Evolutionary conservation across 2,888 invertebrate species (phyloP), one percentile per base, ranked within the genome.

Genomic region (Brachyptera putata): DNA sequence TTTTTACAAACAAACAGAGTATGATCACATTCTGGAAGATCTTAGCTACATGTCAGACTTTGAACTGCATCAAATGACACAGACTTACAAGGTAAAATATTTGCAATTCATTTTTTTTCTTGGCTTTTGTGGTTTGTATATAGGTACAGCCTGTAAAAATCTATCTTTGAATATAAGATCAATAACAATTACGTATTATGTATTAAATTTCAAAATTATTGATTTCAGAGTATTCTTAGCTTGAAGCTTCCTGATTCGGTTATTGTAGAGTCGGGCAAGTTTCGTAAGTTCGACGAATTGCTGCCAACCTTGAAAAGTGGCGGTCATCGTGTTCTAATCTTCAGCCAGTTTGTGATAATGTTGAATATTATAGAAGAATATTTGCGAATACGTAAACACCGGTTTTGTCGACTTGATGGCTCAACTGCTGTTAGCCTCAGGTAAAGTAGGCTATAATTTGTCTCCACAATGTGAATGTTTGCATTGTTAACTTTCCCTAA

Each of bases 261-360:
- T 14, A 87, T 97, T 66, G 75, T 87, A 41, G 82, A 86, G 63
- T 93, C 95, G 0, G 96, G 95, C 1, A 98, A 98, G 78, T 89
- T 96, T 71, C 71, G 77, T 30, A 84, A 85, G 71, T 75, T 98
- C 59, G 94, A 95, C 71, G 78, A 80, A 66, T 75, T 93, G 69
- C 75, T 98, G 62, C 87, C 89, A 0, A 77, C 81, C 61, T 76
- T 95, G 63, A 86, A 91, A 72, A 75, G 75, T 5, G 84, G 81
- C 0, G 89, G 87, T 0, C 90, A 91, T 73, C 81, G 95, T 14
- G 91, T 95, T 64, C 78, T 98, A 61, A 81, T 98, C 66, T 98
- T 98, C 79, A 95, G 94, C 73, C 98, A 98, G 80, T 98, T 97
- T 77, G 91, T 92, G 30, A 93, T 95, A 82, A 84, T 98, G 82